These are phyloP conservation scores for Drosophila helvetica DNA, from an alignment of 2,888 invertebrate genomes.

Conservation along the genomic window DNA sequence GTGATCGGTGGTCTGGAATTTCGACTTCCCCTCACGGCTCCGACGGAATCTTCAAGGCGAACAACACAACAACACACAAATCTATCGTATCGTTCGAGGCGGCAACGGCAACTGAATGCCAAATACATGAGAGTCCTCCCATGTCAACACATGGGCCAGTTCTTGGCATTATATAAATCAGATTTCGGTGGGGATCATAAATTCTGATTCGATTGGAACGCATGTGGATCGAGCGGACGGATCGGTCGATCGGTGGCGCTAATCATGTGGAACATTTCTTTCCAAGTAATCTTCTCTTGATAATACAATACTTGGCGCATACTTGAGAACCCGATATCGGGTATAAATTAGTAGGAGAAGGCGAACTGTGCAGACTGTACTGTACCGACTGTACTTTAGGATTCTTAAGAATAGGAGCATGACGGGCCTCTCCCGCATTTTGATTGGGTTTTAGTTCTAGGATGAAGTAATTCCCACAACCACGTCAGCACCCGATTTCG, in stretches of 20 bases:
- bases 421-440: too few relatives aligned
- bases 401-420: neutral
- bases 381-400: constrained; percentile 25
- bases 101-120: constrained; percentile 37
- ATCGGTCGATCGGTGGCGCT: constrained; percentile 55
- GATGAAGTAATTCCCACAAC: neutral
- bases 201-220: constrained; percentile 55
- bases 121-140: constrained; percentile 23
- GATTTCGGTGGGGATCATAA: constrained; percentile 54
- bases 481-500: constrained; percentile 28
- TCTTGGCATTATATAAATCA: constrained; percentile 69
- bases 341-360: constrained; percentile 33
- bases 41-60: neutral
- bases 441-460: neutral
- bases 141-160: neutral
- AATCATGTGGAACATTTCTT: constrained; percentile 50
- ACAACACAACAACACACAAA: constrained; percentile 12
- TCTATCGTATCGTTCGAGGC: constrained; percentile 15
- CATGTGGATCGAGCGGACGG: constrained; percentile 7
- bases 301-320: constrained; percentile 25
- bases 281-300: constrained; percentile 30
- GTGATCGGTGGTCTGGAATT: constrained; percentile 6
- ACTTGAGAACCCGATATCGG: constrained; percentile 41
- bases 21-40: constrained; percentile 1
- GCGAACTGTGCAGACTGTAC: constrained; percentile 3